phyloP scores from a whole-genome alignment of 2,888 invertebrate species.

The Chydorus sphaericus region DNA sequence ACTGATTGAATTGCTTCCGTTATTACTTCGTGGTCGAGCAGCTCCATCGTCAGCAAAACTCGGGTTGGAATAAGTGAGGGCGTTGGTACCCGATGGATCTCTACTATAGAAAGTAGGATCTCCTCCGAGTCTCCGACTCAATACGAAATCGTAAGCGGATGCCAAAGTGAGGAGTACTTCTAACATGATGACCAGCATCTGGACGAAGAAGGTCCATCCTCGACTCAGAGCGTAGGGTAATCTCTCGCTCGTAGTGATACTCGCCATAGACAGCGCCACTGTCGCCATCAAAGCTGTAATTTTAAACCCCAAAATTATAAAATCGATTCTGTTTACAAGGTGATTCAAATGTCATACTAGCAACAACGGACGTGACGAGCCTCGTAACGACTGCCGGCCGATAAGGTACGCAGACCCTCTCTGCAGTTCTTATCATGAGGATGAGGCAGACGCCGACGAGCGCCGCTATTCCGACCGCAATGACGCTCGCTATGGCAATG shows the following conservation, averaged over 20 bases:
- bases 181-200: constrained; percentile 63
- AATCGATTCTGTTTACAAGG: background rate
- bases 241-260: constrained; percentile 51
- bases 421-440: constrained; percentile 73
- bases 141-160: constrained; percentile 65
- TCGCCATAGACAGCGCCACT: constrained; percentile 70
- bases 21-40: constrained; percentile 5
- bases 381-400: constrained; percentile 61
- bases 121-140: constrained; percentile 42
- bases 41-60: constrained; percentile 11
- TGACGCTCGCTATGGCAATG: constrained; percentile 57
- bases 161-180: constrained; percentile 60
- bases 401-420: constrained; percentile 62
- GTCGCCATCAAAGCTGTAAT: constrained; percentile 62
- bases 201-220: constrained; percentile 68
- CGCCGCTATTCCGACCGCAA: constrained; percentile 59
- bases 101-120: constrained; percentile 53
- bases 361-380: constrained; percentile 56
- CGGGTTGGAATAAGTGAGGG: constrained; percentile 23
- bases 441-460: constrained; percentile 65
- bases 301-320: constrained; percentile 11
- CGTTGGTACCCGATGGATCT: constrained; percentile 27
- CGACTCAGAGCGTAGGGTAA: constrained; percentile 58
- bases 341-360: constrained; percentile 51
- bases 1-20: background rate